Base-by-base conservation (phyloP, 2,113 vertebrate species). In the Crotalus helleri region DNA sequence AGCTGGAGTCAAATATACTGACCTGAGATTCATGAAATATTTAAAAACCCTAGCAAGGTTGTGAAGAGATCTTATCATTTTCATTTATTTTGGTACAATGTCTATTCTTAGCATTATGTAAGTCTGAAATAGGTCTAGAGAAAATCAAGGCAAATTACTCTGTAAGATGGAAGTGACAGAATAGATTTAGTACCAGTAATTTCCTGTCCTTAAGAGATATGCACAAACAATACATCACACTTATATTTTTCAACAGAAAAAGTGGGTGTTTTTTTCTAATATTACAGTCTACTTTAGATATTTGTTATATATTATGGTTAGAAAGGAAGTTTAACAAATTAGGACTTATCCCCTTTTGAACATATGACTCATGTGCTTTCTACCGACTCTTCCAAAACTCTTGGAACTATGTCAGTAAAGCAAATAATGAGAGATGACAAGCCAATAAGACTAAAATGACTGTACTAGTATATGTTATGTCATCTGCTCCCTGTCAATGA, bases 151-250 rank as follows among this genome's bases (percentile, higher is more conserved):
- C 21, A 64, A 91, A 91, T 85, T 26, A 55, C 5, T 85, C 51
- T 95, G 91, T 94, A 96, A 95, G 95, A 94, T 1, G 85, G 49
- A 23, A 90, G 49, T 29, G 21, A 51, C 49, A 51, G 49, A 51
- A 39, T 8, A 1, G 29, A 55, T 24, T 21, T 39, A 81, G 39
- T 12, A 81, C 17, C 24, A 13, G 19, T 33, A 39, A 39, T n/a
- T n/a, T 81, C 26, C 19, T 55, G 3, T 55, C 29, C 49, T n/a
- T 26, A 85, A 91, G 85, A 85, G n/a, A 49, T 26, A 15, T 21
- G n/a, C 39, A 17, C 10, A 29, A 81, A 92, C 92, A 61, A 29
- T 29, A 90, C n/a, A 57, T 85, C 33, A 44, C 15, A 85, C 23
- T 8, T 59, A 59, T 59, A 59, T n/a, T 59, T 59, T 58, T 44